Percentiles rank a stretch among this genome's conserved stretches.
These are phyloP conservation scores for Gastrophryne carolinensis DNA, from an alignment of 2,797 vertebrate genomes.

Conservation along the genomic window DNA sequence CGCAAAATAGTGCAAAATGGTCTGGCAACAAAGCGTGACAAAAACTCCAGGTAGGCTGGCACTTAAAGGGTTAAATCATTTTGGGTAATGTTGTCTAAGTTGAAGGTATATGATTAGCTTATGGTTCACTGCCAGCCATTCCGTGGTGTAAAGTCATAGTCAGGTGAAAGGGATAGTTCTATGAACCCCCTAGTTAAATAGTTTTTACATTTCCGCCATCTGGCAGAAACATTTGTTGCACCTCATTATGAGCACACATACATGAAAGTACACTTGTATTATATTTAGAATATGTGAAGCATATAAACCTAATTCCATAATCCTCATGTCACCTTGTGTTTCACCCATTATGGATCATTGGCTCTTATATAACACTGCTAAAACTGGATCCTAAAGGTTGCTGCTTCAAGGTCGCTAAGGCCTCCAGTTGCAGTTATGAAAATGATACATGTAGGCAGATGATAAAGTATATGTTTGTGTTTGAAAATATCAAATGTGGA, in stretches of 20 bases:
- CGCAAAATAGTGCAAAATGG: no score
- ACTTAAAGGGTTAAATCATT: no score
- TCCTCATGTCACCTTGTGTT: neutral
- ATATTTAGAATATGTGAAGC: neutral
- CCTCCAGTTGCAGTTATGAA: neutral
- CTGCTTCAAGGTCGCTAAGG: neutral
- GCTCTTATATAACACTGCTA: neutral
- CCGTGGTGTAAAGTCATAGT: neutral
- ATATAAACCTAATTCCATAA: neutral
- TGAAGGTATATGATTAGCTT: no score
- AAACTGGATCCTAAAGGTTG: neutral
- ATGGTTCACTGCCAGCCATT: neutral
- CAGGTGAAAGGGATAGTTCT: neutral
- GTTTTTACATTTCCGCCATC: neutral
- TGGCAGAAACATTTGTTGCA: neutral
- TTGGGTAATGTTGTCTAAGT: no score
- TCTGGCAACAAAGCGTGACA: no score
- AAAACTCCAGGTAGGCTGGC: no score
- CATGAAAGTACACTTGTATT: neutral
- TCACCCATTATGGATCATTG: no score
- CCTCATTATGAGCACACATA: neutral
- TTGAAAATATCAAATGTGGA: no score
- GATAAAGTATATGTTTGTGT: no score
- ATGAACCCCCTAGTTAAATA: neutral
- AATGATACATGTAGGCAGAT: neutral